Percentiles rank a stretch among this genome's conserved stretches.
These are phyloP conservation scores for Actinemys pallida DNA, from an alignment of 2,113 vertebrate genomes.

Conservation along the genomic window DNA sequence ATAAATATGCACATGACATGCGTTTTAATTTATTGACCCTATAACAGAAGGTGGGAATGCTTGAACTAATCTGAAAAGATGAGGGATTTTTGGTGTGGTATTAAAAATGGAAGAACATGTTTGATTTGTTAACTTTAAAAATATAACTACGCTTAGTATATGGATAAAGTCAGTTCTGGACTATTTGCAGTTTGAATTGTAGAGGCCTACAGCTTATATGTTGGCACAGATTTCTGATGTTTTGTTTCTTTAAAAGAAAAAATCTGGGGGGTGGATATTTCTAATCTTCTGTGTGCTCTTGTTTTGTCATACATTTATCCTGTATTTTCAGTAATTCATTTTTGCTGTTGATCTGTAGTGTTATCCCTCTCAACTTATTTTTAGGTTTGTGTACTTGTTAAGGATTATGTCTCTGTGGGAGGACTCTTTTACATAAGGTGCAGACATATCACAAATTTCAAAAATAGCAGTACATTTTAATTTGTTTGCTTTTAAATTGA, in stretches of 20 bases:
- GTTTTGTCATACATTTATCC: slow-evolving; percentile 64
- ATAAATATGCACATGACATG: slow-evolving; percentile 57
- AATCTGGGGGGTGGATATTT: slow-evolving; percentile 36
- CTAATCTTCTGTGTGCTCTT: slow-evolving; percentile 65
- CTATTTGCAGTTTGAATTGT: slow-evolving; percentile 49
- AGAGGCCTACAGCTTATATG: slow-evolving; percentile 54
- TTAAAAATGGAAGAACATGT: slow-evolving; percentile 27
- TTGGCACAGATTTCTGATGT: slow-evolving; percentile 29
- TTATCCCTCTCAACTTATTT: slow-evolving; percentile 28
- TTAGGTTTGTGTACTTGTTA: slow-evolving; percentile 67
- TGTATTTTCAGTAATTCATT: slow-evolving; percentile 58
- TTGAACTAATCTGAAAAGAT: slow-evolving; percentile 59
- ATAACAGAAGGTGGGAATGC: not conserved
- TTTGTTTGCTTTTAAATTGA: slow-evolving; percentile 32
- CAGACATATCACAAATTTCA: slow-evolving; percentile 49
- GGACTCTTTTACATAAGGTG: slow-evolving; percentile 46
- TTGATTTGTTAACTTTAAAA: slow-evolving; percentile 51
- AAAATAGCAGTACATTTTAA: slow-evolving; percentile 63
- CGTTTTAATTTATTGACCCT: slow-evolving; percentile 73
- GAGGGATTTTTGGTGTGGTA: slow-evolving; percentile 41
- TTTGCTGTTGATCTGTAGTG: slow-evolving; percentile 68
- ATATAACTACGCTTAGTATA: slow-evolving; percentile 31
- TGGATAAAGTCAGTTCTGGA: slow-evolving; percentile 32
- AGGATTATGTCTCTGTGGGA: slow-evolving; percentile 45
- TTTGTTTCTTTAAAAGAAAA: slow-evolving; percentile 40